Evolutionary conservation across 2,113 vertebrate genomes (phyloP), one percentile per base, ranked within the genome.

Genomic region (Labrus mixtus): DNA sequence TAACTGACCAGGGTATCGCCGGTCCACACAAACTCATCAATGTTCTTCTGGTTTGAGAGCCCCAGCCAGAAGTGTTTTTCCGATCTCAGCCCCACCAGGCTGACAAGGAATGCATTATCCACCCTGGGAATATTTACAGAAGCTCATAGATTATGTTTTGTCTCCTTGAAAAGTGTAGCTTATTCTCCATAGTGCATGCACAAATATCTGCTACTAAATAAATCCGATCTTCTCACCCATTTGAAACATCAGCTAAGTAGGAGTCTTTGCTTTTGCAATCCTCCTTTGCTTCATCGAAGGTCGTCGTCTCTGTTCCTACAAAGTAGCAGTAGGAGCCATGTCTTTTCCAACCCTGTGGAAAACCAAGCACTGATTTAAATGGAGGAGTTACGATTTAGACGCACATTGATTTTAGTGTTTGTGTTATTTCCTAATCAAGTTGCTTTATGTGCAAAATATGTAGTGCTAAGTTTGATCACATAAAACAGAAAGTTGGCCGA

Each of bases 1-100:
- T 96, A 99, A 46, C 8, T 89, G 58, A 98, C 95, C 0, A 57
- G 22, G 53, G 94, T 83, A 0, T 80, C 84, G 55, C 92, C 95
- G 39, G 93, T 87, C 97, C 97, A 98, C 50, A 87, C 93, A 85
- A 97, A 99, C 0, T 82, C 89, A 56, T 96, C 95, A 54, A 87
- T 91, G 68, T 95, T 90, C 57, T 91, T 93, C 58, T 87, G 54
- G 77, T 98, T 96, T 5, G 97, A 97, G 75, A 99, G 94, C 4
- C 98, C 98, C 12, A 95, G 95, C 98, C 98, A 99, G 76, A 98
- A 98, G 78, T 96, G 88, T 58, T 84, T 96, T 88, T 98, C 98
- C 76, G 95, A 88, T 80, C 94, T 95, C 60, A 95, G 48, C 19
- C 97, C 98, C 85, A 97, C 85, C 64, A 98, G 76, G 86, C 97